These are phyloP conservation scores for rat (Rattus norvegicus) DNA, from an alignment of 2,113 vertebrate genomes.

Conservation along the genomic window DNA sequence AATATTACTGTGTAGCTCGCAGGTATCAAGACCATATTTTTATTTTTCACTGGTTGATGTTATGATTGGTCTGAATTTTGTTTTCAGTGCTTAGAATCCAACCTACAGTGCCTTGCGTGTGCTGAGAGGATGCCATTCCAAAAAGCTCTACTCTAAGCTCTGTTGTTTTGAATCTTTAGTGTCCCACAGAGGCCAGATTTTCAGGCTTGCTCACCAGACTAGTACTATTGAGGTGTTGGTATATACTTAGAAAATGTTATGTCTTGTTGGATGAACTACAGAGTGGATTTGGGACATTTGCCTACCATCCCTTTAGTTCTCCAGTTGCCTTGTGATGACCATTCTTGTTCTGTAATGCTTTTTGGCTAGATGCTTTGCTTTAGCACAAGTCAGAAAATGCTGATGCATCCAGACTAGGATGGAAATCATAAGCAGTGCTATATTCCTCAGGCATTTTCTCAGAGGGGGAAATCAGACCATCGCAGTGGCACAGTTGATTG, in stretches of 20 bases:
- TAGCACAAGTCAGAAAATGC: background rate
- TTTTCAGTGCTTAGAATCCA: background rate
- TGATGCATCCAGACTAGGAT: background rate
- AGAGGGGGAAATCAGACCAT: background rate
- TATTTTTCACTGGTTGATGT: background rate
- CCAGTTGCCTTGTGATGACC: background rate
- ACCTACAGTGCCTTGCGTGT: background rate
- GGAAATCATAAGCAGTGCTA: too few species aligned
- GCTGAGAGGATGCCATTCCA: background rate
- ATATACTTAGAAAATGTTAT: background rate
- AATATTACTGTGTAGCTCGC: background rate
- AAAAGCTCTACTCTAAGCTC: background rate
- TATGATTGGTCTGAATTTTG: background rate
- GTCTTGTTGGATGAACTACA: rapidly evolving
- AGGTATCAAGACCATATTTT: background rate
- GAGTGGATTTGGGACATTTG: too few species aligned
- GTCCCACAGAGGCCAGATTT: background rate
- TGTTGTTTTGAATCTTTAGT: background rate
- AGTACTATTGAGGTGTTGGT: background rate
- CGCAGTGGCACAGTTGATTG: background rate
- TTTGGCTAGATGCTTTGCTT: background rate
- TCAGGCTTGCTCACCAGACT: background rate
- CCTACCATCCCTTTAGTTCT: rapidly evolving
- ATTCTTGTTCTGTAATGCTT: background rate
- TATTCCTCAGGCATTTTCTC: background rate